Percentiles rank a stretch among this genome's conserved stretches.
Evolutionary conservation across 2,888 invertebrate species (phyloP).

Genomic region (Chrysotoxum bicinctum): DNA sequence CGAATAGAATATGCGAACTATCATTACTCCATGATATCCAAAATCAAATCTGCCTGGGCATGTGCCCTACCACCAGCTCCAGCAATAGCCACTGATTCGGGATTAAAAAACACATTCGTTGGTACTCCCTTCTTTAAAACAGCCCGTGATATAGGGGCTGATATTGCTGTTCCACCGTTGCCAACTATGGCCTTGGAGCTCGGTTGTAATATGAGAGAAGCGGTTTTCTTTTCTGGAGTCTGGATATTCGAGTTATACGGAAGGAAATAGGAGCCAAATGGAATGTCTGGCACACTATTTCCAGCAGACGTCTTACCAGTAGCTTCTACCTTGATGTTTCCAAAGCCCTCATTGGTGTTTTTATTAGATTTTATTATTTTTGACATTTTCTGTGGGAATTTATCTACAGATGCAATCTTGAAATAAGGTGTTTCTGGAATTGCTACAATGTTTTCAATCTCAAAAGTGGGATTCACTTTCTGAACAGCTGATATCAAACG

Average conservation of each 20-base stretch:
- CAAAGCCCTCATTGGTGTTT: neutral
- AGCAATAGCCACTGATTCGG: conserved; percentile 87
- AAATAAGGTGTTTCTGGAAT: conserved; percentile 77
- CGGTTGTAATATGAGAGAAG: conserved; percentile 85
- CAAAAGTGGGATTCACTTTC: conserved; percentile 78
- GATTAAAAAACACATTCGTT: conserved; percentile 86
- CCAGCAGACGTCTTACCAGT: conserved; percentile 78
- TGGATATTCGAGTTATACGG: conserved; percentile 76
- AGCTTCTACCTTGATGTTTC: conserved; percentile 77
- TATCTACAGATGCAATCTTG: conserved; percentile 71
- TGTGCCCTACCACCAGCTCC: conserved; percentile 90
- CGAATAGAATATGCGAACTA: neutral
- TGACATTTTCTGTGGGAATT: conserved; percentile 1
- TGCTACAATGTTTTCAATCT: conserved; percentile 78
- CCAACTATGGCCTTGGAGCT: conserved; percentile 86
- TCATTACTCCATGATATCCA: conserved; percentile 80
- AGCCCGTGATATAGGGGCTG: conserved; percentile 87
- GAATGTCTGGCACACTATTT: conserved; percentile 78
- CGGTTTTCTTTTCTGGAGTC: conserved; percentile 52
- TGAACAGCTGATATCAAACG: conserved; percentile 77
- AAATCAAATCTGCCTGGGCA: conserved; percentile 87
- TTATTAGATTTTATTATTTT: conserved; percentile 25
- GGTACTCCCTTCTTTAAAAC: conserved; percentile 84
- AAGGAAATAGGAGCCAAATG: conserved; percentile 78
- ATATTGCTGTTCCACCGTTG: conserved; percentile 86